phyloP scores from a whole-genome alignment of 2,888 invertebrate species.

The Cylindroiulus punctatus region DNA sequence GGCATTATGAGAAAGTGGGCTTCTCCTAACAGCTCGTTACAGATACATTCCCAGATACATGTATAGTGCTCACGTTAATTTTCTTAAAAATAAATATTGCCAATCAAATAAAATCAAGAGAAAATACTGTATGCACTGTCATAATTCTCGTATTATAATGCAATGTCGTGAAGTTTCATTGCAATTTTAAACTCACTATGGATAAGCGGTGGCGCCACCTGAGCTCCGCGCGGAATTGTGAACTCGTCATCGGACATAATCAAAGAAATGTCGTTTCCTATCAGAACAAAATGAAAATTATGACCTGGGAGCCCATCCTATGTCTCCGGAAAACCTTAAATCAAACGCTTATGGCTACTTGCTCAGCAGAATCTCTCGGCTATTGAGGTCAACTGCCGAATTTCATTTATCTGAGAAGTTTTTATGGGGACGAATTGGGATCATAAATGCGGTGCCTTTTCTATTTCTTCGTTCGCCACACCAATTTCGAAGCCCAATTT shows the following conservation, averaged over 20 bases:
- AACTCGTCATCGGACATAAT: slow-evolving; percentile 27
- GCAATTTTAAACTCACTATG: background rate
- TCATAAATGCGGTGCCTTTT: slow-evolving; percentile 36
- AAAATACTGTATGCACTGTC: no score
- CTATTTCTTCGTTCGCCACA: slow-evolving; percentile 10
- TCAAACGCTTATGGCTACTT: slow-evolving; percentile 34
- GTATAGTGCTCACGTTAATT: no score
- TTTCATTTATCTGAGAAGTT: slow-evolving; percentile 38
- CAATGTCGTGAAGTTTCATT: no score
- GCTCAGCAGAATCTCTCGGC: slow-evolving; percentile 31
- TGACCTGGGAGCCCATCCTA: slow-evolving; percentile 28
- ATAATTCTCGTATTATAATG: no score
- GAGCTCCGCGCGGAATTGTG: background rate
- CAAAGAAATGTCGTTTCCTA: slow-evolving; percentile 36
- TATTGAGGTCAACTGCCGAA: slow-evolving; percentile 38
- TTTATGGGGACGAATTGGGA: slow-evolving; percentile 16
- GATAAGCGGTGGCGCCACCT: background rate
- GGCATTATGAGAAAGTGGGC: no score
- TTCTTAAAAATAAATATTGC: no score
- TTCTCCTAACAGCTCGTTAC: no score
- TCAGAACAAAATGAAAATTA: slow-evolving; percentile 23
- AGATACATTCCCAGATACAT: no score
- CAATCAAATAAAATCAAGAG: no score
- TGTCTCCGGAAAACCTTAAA: slow-evolving; percentile 21
- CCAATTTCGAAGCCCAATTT: slow-evolving; percentile 18